These are phyloP conservation scores for Myotis yumanensis DNA, from an alignment of 2,113 vertebrate species.

Conservation along the genomic window DNA sequence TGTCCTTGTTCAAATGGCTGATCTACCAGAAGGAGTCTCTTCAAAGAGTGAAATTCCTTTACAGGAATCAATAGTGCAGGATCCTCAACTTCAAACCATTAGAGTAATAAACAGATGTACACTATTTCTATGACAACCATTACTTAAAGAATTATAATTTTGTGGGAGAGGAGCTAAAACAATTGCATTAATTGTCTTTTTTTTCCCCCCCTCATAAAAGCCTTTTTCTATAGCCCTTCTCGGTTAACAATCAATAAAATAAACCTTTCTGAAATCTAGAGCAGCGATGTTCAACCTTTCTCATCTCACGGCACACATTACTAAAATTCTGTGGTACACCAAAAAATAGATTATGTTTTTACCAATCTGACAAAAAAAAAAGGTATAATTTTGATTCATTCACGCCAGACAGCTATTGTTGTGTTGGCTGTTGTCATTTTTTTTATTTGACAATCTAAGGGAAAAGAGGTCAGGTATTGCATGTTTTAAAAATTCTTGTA, in stretches of 20 bases:
- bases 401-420: not conserved
- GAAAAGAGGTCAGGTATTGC: not conserved
- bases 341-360: not conserved
- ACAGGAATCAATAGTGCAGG: not conserved
- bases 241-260: not conserved
- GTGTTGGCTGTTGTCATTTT: not conserved
- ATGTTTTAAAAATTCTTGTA: not conserved
- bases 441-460: not conserved
- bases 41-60: not conserved
- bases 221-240: conserved; percentile 41
- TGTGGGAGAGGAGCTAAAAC: not conserved
- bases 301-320: not conserved
- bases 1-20: not conserved
- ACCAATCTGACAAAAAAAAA: not conserved
- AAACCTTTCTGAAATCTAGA: conserved; percentile 24
- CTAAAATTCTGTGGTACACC: not conserved
- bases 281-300: not conserved
- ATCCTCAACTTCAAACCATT: conserved; percentile 13
- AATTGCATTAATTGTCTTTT: not conserved
- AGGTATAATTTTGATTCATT: not conserved
- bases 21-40: conserved; percentile 3
- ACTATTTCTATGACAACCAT: not conserved
- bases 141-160: not conserved
- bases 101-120: not conserved
- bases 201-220: not conserved